Base-by-base conservation (phyloP, 2,113 vertebrate genomes). In the Zosterops borbonicus region DNA sequence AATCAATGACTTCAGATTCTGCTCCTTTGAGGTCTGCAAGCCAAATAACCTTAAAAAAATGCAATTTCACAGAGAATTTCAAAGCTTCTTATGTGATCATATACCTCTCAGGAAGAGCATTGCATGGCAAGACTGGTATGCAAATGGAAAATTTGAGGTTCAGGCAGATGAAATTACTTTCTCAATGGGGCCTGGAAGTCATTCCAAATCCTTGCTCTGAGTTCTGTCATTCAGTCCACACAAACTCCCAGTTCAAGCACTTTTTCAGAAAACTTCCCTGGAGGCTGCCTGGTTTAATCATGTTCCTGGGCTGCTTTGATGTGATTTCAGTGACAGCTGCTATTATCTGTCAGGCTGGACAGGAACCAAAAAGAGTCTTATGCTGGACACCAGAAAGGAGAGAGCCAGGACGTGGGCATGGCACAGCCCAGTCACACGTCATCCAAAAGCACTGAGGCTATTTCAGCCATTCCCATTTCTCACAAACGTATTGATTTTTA, bases 261-360 rank as follows among this genome's bases (percentile, higher is more conserved):
- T 91, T 83, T 75, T 62, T 84, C 39, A 39, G 77, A 75, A 71
- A 22, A 46, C 21, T 76, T 94, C 24, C 49, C 62, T 84, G 18
- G 23, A 84, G 69, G 73, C 77, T 76, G 47, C 12, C 70, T 82
- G 14, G 74, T 87, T 95, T 78, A 82, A 93, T 92, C 76, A 50
- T 19, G 18, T 42, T 88, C 58, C 9, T 25, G 58, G 87, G 68
- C 80, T 86, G 74, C 76, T 63, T 55, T 63, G 46, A 47, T 90
- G 60, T 9, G 82, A 47, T 68, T 91, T 86, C 71, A 67, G 80
- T 78, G 80, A 59, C 79, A 90, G 86, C 68, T 96, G 86, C 80
- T 87, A 41, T 87, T 86, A 78, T 55, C 76, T 90, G 60, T 65
- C 64, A 83, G 64, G 27, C 63, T 88, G 17, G 46, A 77, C 50